phyloP scores from a whole-genome alignment of 2,888 invertebrate species.

The Drosophila monieri region DNA sequence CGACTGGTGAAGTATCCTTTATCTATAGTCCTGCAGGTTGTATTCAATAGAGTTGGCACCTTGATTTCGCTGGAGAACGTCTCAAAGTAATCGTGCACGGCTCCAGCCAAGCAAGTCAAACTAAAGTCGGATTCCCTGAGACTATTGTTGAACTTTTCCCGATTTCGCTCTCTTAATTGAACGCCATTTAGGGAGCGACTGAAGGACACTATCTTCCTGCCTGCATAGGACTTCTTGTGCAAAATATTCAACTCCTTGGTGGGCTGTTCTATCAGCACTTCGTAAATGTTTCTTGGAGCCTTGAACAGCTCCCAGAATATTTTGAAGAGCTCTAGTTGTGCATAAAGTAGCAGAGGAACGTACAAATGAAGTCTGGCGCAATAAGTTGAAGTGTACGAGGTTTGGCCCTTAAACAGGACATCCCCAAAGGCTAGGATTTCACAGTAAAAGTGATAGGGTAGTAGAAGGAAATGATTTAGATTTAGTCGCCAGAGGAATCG shows the following conservation, averaged over 20 bases:
- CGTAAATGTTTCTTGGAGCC: conserved; percentile 82
- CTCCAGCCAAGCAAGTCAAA: conserved; percentile 80
- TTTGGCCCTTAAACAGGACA: conserved; percentile 78
- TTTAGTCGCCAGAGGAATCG: conserved; percentile 81
- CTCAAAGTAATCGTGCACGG: conserved; percentile 80
- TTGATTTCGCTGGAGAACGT: conserved; percentile 59
- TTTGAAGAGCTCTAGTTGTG: conserved; percentile 79
- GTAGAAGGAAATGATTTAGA: conserved; percentile 68
- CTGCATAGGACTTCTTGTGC: conserved; percentile 82
- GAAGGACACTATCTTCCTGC: conserved; percentile 82
- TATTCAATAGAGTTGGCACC: conserved; percentile 78
- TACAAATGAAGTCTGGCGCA: conserved; percentile 78
- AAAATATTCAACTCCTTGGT: conserved; percentile 81
- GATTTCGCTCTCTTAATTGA: conserved; percentile 71
- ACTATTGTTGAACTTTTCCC: conserved; percentile 66
- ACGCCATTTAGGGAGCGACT: conserved; percentile 82
- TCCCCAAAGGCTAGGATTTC: conserved; percentile 79
- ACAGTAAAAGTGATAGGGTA: conserved; percentile 78
- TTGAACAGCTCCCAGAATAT: conserved; percentile 81
- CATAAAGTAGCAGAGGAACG: conserved; percentile 79
- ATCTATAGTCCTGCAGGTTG: conserved; percentile 81
- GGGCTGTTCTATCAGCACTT: conserved; percentile 80
- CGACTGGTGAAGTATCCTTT: conserved; percentile 82
- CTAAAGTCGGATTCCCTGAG: conserved; percentile 81
- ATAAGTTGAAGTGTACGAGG: conserved; percentile 70